Percentiles rank a stretch among this genome's conserved stretches.
Conservation (phyloP, 92 coral and sea anemone species). For the Zoanthus sociatus region DNA sequence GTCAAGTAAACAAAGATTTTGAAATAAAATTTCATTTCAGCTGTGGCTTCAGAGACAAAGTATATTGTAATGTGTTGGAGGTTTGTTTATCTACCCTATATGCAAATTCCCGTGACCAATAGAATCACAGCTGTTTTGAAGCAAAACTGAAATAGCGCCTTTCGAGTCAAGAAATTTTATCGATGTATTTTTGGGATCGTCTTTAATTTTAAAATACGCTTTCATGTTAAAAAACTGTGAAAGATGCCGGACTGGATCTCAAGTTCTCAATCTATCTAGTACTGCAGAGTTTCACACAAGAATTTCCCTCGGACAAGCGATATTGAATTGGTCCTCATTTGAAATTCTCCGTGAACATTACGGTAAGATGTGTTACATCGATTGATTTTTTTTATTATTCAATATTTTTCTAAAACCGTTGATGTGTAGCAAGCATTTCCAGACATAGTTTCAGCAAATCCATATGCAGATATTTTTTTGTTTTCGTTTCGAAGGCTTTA, state of each 20-base stretch:
- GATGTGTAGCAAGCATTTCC: not conserved
- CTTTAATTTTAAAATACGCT: not conserved
- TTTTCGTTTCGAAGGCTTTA: not conserved
- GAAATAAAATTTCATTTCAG: constrained; percentile 19
- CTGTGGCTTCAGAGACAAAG: constrained; percentile 3
- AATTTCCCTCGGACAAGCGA: not conserved
- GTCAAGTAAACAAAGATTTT: not conserved
- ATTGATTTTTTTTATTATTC: not conserved
- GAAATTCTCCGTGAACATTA: constrained; percentile 3
- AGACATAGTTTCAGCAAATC: not conserved
- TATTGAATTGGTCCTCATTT: not conserved
- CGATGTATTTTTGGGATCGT: not conserved
- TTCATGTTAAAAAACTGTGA: not conserved
- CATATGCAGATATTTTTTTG: not conserved
- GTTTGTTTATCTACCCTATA: constrained; percentile 11
- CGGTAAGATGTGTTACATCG: constrained; percentile 20
- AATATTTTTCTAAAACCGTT: not conserved
- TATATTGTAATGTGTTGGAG: not conserved
- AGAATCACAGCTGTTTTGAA: constrained; percentile 22
- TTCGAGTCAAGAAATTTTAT: not conserved
- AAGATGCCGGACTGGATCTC: not conserved
- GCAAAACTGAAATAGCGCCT: constrained; percentile 28
- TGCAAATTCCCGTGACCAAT: constrained; percentile 37
- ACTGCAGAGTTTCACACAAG: not conserved
- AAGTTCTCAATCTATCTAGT: not conserved